Base-by-base conservation (phyloP, 2,113 vertebrate species). In the Morone chrysops region DNA sequence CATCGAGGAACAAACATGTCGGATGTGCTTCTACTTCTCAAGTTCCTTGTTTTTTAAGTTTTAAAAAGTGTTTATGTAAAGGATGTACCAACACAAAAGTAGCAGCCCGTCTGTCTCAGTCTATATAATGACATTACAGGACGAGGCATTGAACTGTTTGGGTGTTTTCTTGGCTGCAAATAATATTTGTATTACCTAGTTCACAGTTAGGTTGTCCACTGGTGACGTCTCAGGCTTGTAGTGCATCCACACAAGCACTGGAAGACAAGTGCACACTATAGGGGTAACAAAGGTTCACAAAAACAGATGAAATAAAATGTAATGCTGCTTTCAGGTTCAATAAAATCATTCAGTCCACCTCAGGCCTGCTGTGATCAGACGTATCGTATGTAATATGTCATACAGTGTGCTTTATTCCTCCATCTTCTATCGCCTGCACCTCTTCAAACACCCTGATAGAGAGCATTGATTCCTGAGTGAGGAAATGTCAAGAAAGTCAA, bases 1-100 rank as follows among this genome's bases (percentile, higher is more conserved):
- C 41, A 68, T 61, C 1, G 6, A 66, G 22, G 31, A 69, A 69
- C 51, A 80, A 80, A 79, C 65, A 67, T 20, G 51, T n/a, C 56
- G 59, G 50, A 78, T 57, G 12, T 57, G 47, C n/a, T 51, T 74
- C 18, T 36, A 31, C 7, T 12, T 25, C 7, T 31, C 31, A 31
- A 31, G 2, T 2, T 31, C 31, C 31, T 31, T 31, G 31, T 31
- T 31, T 31, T 67, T 25, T 68, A 10, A 36, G 11, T 45, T 70
- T 78, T 0, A 38, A 69, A 50, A 57, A 4, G 6, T 5, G 65
- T 78, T 51, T 45, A 38, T 59, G 22, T 0, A 45, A 18, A 48
- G 25, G 69, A 56, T 47, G 51, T 40, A 50, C 9, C 36, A 16
- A 9, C 36, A 17, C 16, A 47, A 20, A 70, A 53, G 12, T 4